Base-by-base conservation (phyloP, 2,888 invertebrate genomes). In the Norana najaformis region DNA sequence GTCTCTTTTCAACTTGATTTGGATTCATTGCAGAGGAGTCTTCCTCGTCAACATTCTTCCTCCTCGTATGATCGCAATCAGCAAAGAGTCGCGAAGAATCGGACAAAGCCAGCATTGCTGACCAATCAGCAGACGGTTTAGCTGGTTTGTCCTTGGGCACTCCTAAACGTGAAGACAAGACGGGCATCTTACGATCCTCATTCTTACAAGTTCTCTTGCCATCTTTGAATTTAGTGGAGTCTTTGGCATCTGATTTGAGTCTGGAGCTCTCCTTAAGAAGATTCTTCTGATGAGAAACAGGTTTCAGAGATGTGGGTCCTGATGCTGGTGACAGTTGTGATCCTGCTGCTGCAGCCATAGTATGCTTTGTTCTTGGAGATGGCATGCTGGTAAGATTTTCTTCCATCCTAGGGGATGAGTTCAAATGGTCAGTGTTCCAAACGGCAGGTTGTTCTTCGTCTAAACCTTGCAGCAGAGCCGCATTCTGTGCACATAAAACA, bases 191-290 rank as follows among this genome's bases (percentile, higher is more conserved):
- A 30, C 13, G 69, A 69, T 69, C 69, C 69, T 69, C n/a, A 30
- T 69, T 69, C 69, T 69, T 11, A n/a, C 69, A n/a, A 1, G n/a
- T 30, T n/a, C 69, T 69, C 69, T 11, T 69, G n/a, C n/a, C 69
- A 69, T 69, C 69, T 13, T n/a, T 30, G 69, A 69, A 69, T n/a
- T n/a, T 69, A 11, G 69, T n/a, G 30, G n/a, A n/a, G 69, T 69
- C 69, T n/a, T n/a, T 69, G 69, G 69, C 69, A 69, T 69, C 69
- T 69, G 69, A 30, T n/a, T n/a, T 69, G n/a, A n/a, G 30, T 8
- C 69, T 69, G 69, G 69, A 69, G 69, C 69, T n/a, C n/a, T 69
- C 69, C 69, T 69, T 69, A 69, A 69, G 69, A n/a, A 69, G n/a
- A 69, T 69, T 69, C 69, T 69, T 69, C 69, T 69, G 69, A 69